These are phyloP conservation scores for Drosophila emarginata DNA, from an alignment of 2,888 invertebrate genomes.

Conservation along the genomic window DNA sequence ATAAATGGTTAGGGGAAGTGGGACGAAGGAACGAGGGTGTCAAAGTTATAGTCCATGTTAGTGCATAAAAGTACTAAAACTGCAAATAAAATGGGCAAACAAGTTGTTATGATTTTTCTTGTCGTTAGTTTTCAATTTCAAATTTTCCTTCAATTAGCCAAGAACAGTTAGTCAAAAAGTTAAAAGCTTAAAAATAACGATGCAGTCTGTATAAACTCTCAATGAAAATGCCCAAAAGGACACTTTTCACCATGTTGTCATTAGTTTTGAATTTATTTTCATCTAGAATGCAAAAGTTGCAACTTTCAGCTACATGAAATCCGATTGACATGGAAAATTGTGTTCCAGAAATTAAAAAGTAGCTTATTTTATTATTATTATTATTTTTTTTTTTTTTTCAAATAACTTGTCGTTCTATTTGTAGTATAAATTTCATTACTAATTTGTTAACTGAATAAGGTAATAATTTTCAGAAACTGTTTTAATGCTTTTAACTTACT, in stretches of 20 bases:
- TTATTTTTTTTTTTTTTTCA: too few relatives aligned
- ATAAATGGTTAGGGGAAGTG: neutral
- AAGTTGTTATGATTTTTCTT: neutral
- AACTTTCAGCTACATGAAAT: too few relatives aligned
- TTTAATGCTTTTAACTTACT: too few relatives aligned
- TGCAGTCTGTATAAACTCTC: neutral
- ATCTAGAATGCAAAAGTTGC: too few relatives aligned
- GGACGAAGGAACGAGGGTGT: neutral
- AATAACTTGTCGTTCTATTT: too few relatives aligned
- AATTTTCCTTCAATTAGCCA: slow-evolving; percentile 6
- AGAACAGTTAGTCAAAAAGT: neutral
- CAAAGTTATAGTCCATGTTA: neutral
- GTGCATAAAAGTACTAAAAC: neutral
- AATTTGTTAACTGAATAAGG: too few relatives aligned
- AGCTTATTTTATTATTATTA: too few relatives aligned
- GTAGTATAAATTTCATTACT: too few relatives aligned
- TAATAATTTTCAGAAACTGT: too few relatives aligned
- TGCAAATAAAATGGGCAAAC: neutral
- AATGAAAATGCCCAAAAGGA: neutral
- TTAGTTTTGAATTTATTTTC: neutral
- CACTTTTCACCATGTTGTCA: neutral
- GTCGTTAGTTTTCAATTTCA: neutral
- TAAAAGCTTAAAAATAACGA: neutral
- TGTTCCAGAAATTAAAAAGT: too few relatives aligned
- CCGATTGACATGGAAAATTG: too few relatives aligned